Conservation (phyloP, 2,888 invertebrate genomes). For the Arrhopalites spinosus region DNA sequence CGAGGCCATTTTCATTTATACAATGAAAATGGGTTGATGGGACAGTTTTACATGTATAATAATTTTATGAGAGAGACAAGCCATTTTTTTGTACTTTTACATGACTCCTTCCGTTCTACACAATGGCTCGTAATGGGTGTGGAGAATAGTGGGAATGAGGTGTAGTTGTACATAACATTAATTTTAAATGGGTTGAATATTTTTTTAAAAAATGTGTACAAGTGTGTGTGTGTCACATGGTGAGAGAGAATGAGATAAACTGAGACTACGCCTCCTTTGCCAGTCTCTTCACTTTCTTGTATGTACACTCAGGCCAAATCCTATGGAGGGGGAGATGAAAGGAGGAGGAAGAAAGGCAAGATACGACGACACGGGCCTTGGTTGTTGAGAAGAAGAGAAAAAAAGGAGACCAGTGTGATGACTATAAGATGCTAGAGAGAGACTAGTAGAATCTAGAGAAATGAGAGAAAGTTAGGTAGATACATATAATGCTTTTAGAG, state of each 20-base stretch:
- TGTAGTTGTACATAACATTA: no score
- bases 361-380: background rate
- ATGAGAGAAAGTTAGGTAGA: conserved; percentile 10
- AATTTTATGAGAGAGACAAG: no score
- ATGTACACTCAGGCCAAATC: background rate
- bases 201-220: no score
- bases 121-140: no score
- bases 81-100: no score
- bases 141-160: no score
- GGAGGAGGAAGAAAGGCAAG: background rate
- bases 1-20: no score
- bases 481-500: background rate
- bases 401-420: background rate
- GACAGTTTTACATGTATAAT: no score
- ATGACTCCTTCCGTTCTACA: no score
- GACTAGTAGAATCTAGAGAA: conserved; percentile 26
- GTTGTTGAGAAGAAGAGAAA: background rate
- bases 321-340: background rate
- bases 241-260: background rate
- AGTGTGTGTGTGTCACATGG: background rate
- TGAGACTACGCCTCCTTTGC: no score
- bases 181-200: no score
- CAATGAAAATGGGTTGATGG: background rate
- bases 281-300: background rate
- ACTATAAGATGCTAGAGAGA: background rate